phyloP scores from a whole-genome alignment of 2,888 invertebrate genomes.

The Himalopsyche tibetana region DNA sequence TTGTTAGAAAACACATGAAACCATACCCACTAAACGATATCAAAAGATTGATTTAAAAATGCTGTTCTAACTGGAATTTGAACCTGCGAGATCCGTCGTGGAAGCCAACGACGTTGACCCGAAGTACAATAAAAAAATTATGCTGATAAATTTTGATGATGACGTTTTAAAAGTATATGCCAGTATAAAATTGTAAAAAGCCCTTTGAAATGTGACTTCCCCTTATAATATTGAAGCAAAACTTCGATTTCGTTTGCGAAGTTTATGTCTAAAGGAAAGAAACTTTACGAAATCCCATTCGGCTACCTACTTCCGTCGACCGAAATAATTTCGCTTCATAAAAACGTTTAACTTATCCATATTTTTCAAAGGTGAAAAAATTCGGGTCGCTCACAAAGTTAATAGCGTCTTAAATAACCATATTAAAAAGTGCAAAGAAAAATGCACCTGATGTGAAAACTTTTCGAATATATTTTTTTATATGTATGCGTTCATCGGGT shows the following conservation, averaged over 20 bases:
- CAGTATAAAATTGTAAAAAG: too few species aligned
- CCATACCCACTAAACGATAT: too few species aligned
- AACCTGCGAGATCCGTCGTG: too few species aligned
- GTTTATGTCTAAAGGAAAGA: slow-evolving; percentile 35
- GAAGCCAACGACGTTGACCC: too few species aligned
- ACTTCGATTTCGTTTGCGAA: slow-evolving; percentile 41
- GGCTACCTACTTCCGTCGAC: slow-evolving; percentile 20
- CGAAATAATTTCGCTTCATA: slow-evolving; percentile 41
- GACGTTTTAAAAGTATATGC: too few species aligned
- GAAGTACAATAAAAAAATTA: too few species aligned
- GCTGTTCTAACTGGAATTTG: too few species aligned
- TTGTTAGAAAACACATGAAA: too few species aligned
- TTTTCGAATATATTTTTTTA: slow-evolving; percentile 1
- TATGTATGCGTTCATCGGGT: not conserved
- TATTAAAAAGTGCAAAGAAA: not conserved
- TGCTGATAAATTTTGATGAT: too few species aligned
- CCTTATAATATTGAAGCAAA: slow-evolving; percentile 13
- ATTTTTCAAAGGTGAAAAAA: slow-evolving; percentile 38
- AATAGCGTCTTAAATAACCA: not conserved
- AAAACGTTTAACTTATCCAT: slow-evolving; percentile 35
- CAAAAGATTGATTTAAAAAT: too few species aligned
- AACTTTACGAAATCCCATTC: slow-evolving; percentile 8
- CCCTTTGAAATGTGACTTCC: not conserved
- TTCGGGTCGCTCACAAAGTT: not conserved
- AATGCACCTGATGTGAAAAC: not conserved